Base-by-base conservation (phyloP, 2,797 vertebrate genomes). In the Thalassophryne amazonica region DNA sequence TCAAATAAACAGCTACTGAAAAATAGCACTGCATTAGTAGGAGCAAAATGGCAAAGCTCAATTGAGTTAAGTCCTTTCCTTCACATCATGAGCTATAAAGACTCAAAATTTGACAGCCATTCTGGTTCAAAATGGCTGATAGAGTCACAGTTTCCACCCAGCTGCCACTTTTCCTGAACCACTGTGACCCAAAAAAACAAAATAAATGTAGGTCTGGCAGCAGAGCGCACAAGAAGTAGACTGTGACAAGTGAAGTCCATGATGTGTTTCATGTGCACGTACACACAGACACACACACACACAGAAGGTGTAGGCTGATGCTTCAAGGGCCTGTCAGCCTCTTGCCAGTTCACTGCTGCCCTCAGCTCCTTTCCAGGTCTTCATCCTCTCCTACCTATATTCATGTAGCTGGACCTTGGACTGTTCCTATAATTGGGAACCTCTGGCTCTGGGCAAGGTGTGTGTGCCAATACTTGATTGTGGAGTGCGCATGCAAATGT, bases 331-430 rank as follows among this genome's bases (percentile, higher is more conserved):
- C 62, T 68, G 52, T 75, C 70, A 65, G 56, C 43, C 52, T 55
- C 49, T 50, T 65, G 50, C 63, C 61, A 76, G 58, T 73, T 76
- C 57, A 60, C 59, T 58, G 25, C 60, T 58, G 60, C 55, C 50
- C 49, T 59, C 35, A n/a, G 36, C 47, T 50, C 38, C 47, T 60
- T 73, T 48, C 17, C 37, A 35, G 39, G 45, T 73, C 60, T 57
- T 79, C 80, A 80, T 76, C 67, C 65, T 65, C 49, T 69, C 58
- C 56, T 59, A 58, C 60, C 66, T 51, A 64, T 78, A 78, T 68
- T 73, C 77, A 65, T 68, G 61, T 46, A 63, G 57, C 75, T 69
- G 71, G 72, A 76, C 62, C 76, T 77, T 68, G 38, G 61, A 52
- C 48, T 77, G 31, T 51, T 65, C 47, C 58, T 78, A 57, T 81